These are phyloP conservation scores for Verasper variegatus DNA, from an alignment of 2,113 vertebrate genomes.

Conservation along the genomic window DNA sequence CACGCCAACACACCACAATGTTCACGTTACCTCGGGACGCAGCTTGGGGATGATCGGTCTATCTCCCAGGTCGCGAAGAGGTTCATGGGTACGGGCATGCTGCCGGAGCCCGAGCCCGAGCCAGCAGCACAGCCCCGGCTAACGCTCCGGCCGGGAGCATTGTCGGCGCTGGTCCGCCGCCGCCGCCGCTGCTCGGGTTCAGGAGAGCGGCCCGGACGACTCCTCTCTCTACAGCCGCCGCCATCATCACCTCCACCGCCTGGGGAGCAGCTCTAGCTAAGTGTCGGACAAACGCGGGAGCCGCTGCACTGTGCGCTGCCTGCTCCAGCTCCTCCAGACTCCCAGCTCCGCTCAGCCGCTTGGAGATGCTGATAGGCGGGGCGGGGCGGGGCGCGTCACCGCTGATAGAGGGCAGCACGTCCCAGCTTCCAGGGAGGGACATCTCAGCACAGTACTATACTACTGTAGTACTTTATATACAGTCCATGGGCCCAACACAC, in stretches of 20 bases:
- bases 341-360: constrained; percentile 45
- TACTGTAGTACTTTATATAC: neutral
- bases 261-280: constrained; percentile 76
- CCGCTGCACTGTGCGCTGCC: constrained; percentile 53
- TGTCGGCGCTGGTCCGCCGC: constrained; percentile 70
- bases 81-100: constrained; percentile 85
- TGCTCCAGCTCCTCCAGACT: constrained; percentile 62
- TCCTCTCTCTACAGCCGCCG: constrained; percentile 85
- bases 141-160: constrained; percentile 71
- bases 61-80: constrained; percentile 87
- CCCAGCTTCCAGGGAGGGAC: constrained; percentile 46
- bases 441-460: neutral
- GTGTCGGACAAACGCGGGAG: constrained; percentile 75
- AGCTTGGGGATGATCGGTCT: constrained; percentile 86
- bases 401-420: constrained; percentile 59
- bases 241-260: constrained; percentile 82
- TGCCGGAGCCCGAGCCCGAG: constrained; percentile 67
- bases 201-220: constrained; percentile 83
- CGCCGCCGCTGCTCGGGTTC: constrained; percentile 78
- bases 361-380: constrained; percentile 59
- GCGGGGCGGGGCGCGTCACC: constrained; percentile 63
- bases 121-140: constrained; percentile 65
- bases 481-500: neutral
- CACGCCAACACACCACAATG: constrained; percentile 5
- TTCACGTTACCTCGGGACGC: constrained; percentile 82